These are phyloP conservation scores for Hephaestus fuliginosus DNA, from an alignment of 2,797 vertebrate genomes.

Conservation along the genomic window DNA sequence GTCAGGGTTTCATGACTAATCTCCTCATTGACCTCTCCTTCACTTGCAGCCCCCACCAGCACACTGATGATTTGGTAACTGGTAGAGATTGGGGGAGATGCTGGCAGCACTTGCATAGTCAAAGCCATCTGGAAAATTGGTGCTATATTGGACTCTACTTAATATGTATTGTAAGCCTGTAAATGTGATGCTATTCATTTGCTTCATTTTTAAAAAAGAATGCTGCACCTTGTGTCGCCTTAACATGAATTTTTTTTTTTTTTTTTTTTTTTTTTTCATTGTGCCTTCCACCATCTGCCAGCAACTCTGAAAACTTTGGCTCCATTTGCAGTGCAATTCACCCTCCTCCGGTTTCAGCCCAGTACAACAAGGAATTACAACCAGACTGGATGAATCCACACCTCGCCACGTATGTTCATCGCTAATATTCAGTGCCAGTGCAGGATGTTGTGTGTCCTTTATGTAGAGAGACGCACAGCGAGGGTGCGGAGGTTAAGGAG, in stretches of 20 bases:
- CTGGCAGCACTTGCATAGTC: constrained; percentile 20
- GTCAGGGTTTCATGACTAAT: constrained; percentile 82
- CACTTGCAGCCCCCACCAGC: constrained; percentile 56
- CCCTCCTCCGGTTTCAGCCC: constrained; percentile 8
- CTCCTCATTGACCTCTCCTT: constrained; percentile 82
- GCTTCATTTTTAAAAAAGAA: too few species aligned
- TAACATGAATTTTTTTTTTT: too few species aligned
- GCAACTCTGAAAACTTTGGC: too few species aligned
- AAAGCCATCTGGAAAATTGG: constrained; percentile 15
- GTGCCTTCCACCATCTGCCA: too few species aligned
- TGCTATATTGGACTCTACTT: neutral
- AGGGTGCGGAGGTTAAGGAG: neutral
- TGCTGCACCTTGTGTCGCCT: too few species aligned
- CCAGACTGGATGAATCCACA: neutral
- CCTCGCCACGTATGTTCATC: neutral
- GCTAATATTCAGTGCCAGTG: neutral
- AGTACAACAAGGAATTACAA: neutral
- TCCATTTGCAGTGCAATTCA: constrained; percentile 17
- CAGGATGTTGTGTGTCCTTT: neutral
- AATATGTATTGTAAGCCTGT: neutral
- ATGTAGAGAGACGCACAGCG: neutral
- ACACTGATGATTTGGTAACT: constrained; percentile 48
- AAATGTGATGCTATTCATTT: neutral
- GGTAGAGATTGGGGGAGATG: constrained; percentile 21
- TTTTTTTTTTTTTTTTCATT: too few species aligned